Percentiles rank a stretch among this genome's conserved stretches.
phyloP scores from a whole-genome alignment of 2,888 invertebrate genomes.

The Drosophila nr. medialis region DNA sequence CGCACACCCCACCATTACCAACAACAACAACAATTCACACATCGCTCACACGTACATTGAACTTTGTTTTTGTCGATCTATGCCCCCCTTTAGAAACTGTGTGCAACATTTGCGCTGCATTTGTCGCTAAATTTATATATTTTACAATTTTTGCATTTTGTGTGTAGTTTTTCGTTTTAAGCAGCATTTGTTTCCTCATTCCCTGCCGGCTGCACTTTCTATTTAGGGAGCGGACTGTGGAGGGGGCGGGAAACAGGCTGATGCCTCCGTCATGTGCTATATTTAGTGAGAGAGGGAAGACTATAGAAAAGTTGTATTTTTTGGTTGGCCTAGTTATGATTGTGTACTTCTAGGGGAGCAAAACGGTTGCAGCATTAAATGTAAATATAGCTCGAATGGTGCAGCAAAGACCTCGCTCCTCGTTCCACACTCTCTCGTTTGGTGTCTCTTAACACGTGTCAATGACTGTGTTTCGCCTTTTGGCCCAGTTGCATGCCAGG shows the following conservation, averaged over 20 bases:
- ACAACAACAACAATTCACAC: slow-evolving; percentile 31
- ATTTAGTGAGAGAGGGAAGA: slow-evolving; percentile 29
- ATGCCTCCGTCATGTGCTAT: slow-evolving; percentile 46
- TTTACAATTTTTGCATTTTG: slow-evolving; percentile 48
- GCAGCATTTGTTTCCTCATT: slow-evolving; percentile 75
- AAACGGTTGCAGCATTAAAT: slow-evolving; percentile 36
- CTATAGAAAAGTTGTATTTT: slow-evolving; percentile 23
- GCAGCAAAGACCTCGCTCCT: background rate
- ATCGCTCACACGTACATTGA: slow-evolving; percentile 68
- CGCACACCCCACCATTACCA: slow-evolving; percentile 41
- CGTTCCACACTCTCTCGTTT: background rate
- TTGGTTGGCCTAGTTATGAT: slow-evolving; percentile 55
- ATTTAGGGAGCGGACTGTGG: background rate
- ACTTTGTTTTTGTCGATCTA: slow-evolving; percentile 54
- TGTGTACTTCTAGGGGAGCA: slow-evolving; percentile 50
- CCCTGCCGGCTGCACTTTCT: slow-evolving; percentile 55
- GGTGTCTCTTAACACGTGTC: slow-evolving; percentile 53
- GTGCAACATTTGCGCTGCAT: slow-evolving; percentile 57
- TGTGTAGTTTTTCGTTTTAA: slow-evolving; percentile 25
- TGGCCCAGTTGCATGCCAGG: slow-evolving; percentile 64
- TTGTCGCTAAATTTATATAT: slow-evolving; percentile 71
- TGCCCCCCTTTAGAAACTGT: slow-evolving; percentile 4
- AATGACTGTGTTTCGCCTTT: slow-evolving; percentile 79
- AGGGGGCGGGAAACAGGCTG: background rate
- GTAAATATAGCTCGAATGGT: slow-evolving; percentile 38